Conservation (phyloP, 2,797 vertebrate genomes). For the Dromococcyx pavoninus region DNA sequence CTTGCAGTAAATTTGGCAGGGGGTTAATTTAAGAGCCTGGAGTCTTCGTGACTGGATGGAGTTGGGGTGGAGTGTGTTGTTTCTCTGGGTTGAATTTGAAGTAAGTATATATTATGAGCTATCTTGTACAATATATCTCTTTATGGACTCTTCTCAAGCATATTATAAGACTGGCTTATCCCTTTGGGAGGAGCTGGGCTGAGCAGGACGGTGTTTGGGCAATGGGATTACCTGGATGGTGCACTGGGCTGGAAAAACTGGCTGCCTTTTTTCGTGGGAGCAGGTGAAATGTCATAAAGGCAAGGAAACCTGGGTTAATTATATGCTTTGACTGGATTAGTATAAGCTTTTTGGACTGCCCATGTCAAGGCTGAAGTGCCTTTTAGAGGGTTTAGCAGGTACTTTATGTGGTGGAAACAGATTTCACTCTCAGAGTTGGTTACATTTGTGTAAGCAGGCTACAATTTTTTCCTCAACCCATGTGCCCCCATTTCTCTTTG, state of each 20-base stretch:
- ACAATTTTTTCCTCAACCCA: neutral
- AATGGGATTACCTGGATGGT: neutral
- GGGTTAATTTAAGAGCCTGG: slow-evolving; percentile 2
- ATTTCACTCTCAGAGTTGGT: neutral
- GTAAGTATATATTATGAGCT: neutral
- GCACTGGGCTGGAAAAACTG: neutral
- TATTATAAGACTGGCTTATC: neutral
- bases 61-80: neutral
- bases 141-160: neutral
- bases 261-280: neutral
- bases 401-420: neutral
- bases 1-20: slow-evolving; percentile 24
- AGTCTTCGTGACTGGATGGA: neutral
- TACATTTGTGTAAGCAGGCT: neutral
- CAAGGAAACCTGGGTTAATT: neutral
- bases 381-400: neutral
- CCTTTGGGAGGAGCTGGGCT: neutral
- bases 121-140: neutral
- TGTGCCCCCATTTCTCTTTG: neutral
- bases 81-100: neutral
- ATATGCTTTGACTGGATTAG: neutral
- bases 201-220: neutral
- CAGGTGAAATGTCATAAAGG: neutral
- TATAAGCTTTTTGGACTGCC: neutral
- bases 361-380: neutral